These are phyloP conservation scores for Cheilosia scutellata DNA, from an alignment of 2,888 invertebrate species.

Conservation along the genomic window DNA sequence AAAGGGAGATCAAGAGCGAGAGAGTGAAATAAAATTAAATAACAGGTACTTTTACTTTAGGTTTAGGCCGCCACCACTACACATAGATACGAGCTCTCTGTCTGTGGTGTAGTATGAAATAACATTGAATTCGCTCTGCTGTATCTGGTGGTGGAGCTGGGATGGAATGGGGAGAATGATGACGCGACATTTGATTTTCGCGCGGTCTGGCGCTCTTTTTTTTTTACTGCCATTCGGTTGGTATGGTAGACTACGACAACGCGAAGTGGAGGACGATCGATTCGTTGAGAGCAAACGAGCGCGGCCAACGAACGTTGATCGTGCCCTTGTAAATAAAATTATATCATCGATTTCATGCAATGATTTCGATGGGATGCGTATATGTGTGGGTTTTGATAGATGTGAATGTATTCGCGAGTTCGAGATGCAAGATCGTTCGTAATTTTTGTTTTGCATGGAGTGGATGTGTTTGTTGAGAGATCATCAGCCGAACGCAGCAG, in stretches of 20 bases:
- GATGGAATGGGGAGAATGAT: conserved; percentile 40
- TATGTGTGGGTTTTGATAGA: conserved; percentile 12
- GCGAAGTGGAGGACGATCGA: background rate
- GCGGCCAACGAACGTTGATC: conserved; percentile 76
- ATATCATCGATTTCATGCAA: conserved; percentile 75
- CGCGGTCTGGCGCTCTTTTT: conserved; percentile 66
- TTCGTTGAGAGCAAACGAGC: conserved; percentile 40
- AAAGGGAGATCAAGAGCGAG: conserved; percentile 49
- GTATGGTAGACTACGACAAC: conserved; percentile 56
- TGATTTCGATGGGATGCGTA: conserved; percentile 21
- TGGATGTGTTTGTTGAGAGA: conserved; percentile 24
- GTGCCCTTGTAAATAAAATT: conserved; percentile 76
- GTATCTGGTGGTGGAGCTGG: too few species aligned
- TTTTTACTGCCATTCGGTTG: background rate
- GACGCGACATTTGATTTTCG: conserved; percentile 71
- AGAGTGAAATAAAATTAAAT: conserved; percentile 75
- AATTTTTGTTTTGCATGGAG: background rate
- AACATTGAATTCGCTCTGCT: conserved; percentile 68
- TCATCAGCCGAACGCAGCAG: conserved; percentile 32
- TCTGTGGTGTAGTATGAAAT: conserved; percentile 56
- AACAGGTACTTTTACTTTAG: conserved; percentile 76
- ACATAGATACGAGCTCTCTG: conserved; percentile 22
- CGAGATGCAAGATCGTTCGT: background rate
- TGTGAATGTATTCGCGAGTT: conserved; percentile 13
- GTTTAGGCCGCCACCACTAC: conserved; percentile 14